Base-by-base conservation (phyloP, 2,888 invertebrate genomes). In the Lordiphosa andalusiaca region DNA sequence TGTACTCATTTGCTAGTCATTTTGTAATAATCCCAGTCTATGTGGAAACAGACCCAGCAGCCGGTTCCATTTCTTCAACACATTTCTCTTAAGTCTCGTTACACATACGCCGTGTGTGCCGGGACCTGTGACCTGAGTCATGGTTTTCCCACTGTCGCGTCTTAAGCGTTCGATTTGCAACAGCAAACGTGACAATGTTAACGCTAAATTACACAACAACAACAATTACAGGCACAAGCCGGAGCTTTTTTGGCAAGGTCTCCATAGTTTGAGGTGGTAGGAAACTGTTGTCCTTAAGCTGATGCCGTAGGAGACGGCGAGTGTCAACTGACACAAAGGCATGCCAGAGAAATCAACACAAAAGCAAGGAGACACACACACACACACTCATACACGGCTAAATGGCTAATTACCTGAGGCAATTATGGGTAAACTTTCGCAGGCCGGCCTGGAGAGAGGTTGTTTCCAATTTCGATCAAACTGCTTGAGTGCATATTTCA, bases 151-250 rank as follows among this genome's bases (percentile, higher is more conserved):
- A 16, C 53, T 12, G 38, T 63, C 65, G 65, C 56, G 12, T 13
- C 46, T 40, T 51, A 61, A 68, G 52, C 50, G 67, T 67, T 67
- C 69, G 57, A 63, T 68, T 54, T 67, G 35, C 51, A 13, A 13
- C 63, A 47, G 42, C 55, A 59, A 81, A 84, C 77, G 82, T 77
- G 77, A 66, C 84, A 67, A 53, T 59, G 61, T 38, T 64, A 73
- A 40, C 44, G 61, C 38, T 46, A 49, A 66, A 67, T 72, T 62
- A 48, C 49, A 44, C 41, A 16, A 40, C 12, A 42, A 33, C 6
- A 38, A 37, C 37, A 48, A 49, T 23, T 10, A 25, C 37, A 16
- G 9, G 9, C 38, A 38, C 16, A 38, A 23, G 25, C 38, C 21
- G 21, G 25, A 25, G 19, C 38, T 23, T 25, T 25, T 23, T 36